Evolutionary conservation across 1,140 invertebrate genomes (phyloP).

Genomic region (Diprion similis): DNA sequence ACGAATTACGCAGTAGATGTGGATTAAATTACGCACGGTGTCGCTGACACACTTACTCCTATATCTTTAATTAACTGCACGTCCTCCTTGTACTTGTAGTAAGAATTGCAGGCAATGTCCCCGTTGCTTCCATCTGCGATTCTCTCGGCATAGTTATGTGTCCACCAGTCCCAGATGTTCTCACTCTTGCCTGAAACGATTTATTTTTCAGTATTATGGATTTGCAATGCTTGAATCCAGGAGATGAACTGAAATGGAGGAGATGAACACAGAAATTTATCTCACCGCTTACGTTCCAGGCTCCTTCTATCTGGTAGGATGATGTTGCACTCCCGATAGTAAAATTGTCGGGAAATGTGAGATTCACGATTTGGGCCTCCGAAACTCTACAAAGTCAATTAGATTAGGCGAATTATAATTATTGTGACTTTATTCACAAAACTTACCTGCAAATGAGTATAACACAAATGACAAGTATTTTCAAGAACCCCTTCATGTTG

Average conservation of each 20-base stretch:
- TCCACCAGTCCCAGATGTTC: constrained; percentile 68
- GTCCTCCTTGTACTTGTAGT: constrained; percentile 66
- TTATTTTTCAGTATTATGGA: too few species aligned
- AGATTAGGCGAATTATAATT: too few species aligned
- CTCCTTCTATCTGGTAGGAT: constrained; percentile 67
- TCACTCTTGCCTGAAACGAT: constrained; percentile 50
- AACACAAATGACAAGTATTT: too few species aligned
- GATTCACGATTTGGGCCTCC: not conserved
- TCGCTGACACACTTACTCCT: constrained; percentile 45
- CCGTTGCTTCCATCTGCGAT: constrained; percentile 62
- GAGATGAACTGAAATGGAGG: too few species aligned
- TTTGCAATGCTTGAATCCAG: too few species aligned
- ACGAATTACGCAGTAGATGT: constrained; percentile 10
- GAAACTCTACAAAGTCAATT: too few species aligned
- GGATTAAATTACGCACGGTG: not conserved
- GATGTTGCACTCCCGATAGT: constrained; percentile 63
- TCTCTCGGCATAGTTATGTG: constrained; percentile 61
- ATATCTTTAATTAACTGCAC: constrained; percentile 59
- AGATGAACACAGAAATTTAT: too few species aligned
- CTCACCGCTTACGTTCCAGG: constrained; percentile 64
- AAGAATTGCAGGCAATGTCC: constrained; percentile 67
- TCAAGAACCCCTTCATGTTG: too few species aligned
- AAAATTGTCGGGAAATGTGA: constrained; percentile 56
- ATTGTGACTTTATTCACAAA: too few species aligned
- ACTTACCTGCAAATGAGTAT: too few species aligned